phyloP scores from a whole-genome alignment of 2,797 vertebrate genomes.

The Takifugu ocellatus region DNA sequence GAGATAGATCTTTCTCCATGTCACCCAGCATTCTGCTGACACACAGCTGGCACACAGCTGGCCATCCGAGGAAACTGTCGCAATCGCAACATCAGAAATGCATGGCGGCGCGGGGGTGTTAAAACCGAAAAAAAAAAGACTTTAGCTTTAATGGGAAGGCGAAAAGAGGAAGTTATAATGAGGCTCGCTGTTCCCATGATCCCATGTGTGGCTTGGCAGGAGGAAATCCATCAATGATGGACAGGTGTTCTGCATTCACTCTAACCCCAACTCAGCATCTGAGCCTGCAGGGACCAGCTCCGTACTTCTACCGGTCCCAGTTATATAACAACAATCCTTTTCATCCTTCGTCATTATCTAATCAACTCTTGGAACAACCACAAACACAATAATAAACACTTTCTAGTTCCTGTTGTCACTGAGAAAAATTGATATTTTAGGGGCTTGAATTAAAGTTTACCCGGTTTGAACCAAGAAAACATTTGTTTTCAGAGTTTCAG shows the following conservation, averaged over 20 bases:
- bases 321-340: constrained; percentile 28
- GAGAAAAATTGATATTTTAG: too few relatives aligned
- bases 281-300: constrained; percentile 44
- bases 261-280: constrained; percentile 45
- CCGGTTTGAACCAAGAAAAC: too few relatives aligned
- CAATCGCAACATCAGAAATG: constrained; percentile 22
- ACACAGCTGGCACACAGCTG: constrained; percentile 78
- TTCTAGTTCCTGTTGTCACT: too few relatives aligned
- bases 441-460: too few relatives aligned
- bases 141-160: constrained; percentile 65
- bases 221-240: constrained; percentile 72
- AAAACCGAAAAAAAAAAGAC: constrained; percentile 52
- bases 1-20: constrained; percentile 70
- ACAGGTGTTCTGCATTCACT: constrained; percentile 73
- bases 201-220: constrained; percentile 54
- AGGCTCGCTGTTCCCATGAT: constrained; percentile 46
- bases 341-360: constrained; percentile 22
- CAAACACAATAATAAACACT: too few relatives aligned
- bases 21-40: constrained; percentile 67
- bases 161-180: constrained; percentile 65
- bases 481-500: too few relatives aligned
- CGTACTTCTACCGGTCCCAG: constrained; percentile 38
- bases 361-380: constrained; percentile 4
- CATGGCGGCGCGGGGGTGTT: constrained; percentile 58
- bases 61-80: constrained; percentile 56